Percentiles rank a stretch among this genome's conserved stretches.
Evolutionary conservation across 2,113 vertebrate species (phyloP).

Genomic region (Platysternon megacephalum): DNA sequence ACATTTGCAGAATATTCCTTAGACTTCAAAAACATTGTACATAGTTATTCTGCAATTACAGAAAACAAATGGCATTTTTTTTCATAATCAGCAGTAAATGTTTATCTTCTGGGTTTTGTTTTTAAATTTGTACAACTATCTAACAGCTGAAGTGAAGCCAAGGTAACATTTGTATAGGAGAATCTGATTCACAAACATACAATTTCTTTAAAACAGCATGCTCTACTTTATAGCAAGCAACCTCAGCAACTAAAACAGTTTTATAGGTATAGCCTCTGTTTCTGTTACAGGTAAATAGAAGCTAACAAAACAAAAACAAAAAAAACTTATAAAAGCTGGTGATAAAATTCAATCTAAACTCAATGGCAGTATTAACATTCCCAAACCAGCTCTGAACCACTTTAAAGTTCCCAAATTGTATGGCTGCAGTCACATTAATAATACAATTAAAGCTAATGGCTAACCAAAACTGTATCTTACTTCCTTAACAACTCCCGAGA

Average conservation of each 20-base stretch:
- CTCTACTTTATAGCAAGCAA: not conserved
- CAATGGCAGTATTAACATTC: not conserved
- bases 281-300: not conserved
- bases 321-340: not conserved
- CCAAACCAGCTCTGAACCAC: not conserved
- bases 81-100: constrained; percentile 56
- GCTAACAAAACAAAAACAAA: not conserved
- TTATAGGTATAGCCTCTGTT: not conserved
- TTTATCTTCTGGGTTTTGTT: constrained; percentile 23
- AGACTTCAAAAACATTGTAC: constrained; percentile 6
- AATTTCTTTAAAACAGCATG: not conserved
- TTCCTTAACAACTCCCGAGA: not conserved
- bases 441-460: not conserved
- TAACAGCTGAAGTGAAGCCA: not conserved
- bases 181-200: not conserved
- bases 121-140: not conserved
- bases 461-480: not conserved
- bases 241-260: not conserved
- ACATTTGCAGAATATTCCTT: constrained; percentile 41
- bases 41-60: not conserved
- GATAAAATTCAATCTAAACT: not conserved
- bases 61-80: not conserved
- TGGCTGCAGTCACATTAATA: not conserved
- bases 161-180: not conserved
- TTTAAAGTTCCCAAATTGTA: not conserved